Base-by-base conservation (phyloP, 2,797 vertebrate genomes). In the Pogonophryne albipinna region DNA sequence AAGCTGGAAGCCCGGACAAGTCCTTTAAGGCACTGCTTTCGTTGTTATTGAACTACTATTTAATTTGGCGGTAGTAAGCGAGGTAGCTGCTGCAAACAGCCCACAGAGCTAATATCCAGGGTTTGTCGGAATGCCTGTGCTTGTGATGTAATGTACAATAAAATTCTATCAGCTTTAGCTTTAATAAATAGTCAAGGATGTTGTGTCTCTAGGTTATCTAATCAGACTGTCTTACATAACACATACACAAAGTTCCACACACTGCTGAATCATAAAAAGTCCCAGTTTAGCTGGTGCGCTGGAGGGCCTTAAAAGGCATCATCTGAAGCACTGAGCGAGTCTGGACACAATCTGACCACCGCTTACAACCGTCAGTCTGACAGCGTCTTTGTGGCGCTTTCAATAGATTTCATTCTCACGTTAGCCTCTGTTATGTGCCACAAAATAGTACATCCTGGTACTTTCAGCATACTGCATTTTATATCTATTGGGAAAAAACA, bases 291-390 rank as follows among this genome's bases (percentile, higher is more conserved):
- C 62, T 47, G 49, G 7, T 65, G 64, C 53, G 5, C 46, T 20
- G 14, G 45, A 78, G 47, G 1, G 31, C 87, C 87, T 80, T 87
- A 87, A 89, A 90, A 89, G 89, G 87, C 65, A 57, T 82, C 62
- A 34, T 85, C 50, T 63, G 65, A 68, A 52, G 9, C 19, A 2
- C 66, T 38, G 59, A 68, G 73, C 4, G 2, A 46, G 56, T 10
- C 14, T 4, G 69, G 57, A 82, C 76, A 67, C 86, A 59, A 55
- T 0, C 34, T 10, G 85, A 52, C 75, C 66, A 41, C 60, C 58
- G 4, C 70, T 79, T 58, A 59, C 17, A 0, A 50, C 46, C 38
- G 66, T 72, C 77, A 66, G 19, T 78, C 68, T 27, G 15, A 51
- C 3, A 1, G 4, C 15, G 14, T 60, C 64, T 71, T 16, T 27